Evolutionary conservation across 2,888 invertebrate species (phyloP).

Genomic region (Coecobrya sp.): DNA sequence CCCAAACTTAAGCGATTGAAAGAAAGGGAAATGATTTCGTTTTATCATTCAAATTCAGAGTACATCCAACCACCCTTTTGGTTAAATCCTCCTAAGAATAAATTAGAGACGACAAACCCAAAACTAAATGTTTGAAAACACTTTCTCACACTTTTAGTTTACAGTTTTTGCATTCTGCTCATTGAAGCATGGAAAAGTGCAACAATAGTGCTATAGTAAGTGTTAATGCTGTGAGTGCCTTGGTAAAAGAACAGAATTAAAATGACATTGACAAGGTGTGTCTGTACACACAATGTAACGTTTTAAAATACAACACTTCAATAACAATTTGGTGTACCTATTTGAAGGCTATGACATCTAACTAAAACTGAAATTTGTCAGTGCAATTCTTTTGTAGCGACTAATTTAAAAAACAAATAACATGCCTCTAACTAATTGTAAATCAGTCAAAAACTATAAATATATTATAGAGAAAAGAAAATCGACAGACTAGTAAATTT

Average conservation of each 20-base stretch:
- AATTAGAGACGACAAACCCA: constrained; percentile 45
- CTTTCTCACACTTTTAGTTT: constrained; percentile 41
- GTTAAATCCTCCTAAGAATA: constrained; percentile 6
- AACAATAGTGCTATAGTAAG: neutral
- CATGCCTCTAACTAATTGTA: too few relatives aligned
- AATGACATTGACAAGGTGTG: too few relatives aligned
- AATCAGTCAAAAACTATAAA: too few relatives aligned
- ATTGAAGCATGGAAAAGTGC: constrained; percentile 35
- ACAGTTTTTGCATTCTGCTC: constrained; percentile 38
- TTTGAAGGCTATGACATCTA: too few relatives aligned
- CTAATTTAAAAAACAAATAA: too few relatives aligned
- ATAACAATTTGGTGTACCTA: too few relatives aligned
- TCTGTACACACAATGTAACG: too few relatives aligned
- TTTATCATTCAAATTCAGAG: neutral
- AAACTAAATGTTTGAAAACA: constrained; percentile 23
- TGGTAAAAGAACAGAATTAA: neutral
- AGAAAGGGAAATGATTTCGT: constrained; percentile 35
- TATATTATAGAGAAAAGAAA: too few relatives aligned
- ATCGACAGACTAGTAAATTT: too few relatives aligned
- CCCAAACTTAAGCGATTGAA: neutral
- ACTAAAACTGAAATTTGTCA: too few relatives aligned
- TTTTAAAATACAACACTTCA: too few relatives aligned
- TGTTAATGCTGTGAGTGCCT: neutral
- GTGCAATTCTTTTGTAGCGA: too few relatives aligned
- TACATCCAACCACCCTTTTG: neutral